Evolutionary conservation across 1,140 invertebrate species (phyloP).

Genomic region (Episyrphus balteatus): DNA sequence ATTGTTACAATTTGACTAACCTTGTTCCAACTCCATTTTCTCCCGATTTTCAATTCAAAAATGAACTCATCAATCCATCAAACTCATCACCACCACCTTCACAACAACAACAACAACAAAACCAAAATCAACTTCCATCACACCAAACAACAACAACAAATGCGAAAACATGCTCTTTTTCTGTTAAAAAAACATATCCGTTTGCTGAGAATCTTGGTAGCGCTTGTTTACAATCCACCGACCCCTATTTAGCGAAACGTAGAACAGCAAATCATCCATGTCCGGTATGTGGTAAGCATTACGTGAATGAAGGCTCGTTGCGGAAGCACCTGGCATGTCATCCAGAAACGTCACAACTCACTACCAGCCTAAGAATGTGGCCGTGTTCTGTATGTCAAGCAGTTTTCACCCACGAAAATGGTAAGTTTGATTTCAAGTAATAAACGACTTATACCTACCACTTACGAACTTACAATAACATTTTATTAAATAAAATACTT

Average conservation of each 20-base stretch:
- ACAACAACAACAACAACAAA: too few species aligned
- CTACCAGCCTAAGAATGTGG: slow-evolving; percentile 81
- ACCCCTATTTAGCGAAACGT: slow-evolving; percentile 77
- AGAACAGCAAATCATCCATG: slow-evolving; percentile 87
- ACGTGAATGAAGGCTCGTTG: slow-evolving; percentile 86
- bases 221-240: slow-evolving; percentile 32
- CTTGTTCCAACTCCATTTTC: background rate
- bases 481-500: background rate
- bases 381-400: slow-evolving; percentile 88
- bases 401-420: slow-evolving; percentile 86
- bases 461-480: background rate
- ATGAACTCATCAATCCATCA: background rate
- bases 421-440: slow-evolving; percentile 41
- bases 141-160: too few species aligned
- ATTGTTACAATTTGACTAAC: background rate
- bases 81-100: background rate
- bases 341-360: slow-evolving; percentile 78
- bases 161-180: too few species aligned
- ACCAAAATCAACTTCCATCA: too few species aligned
- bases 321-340: slow-evolving; percentile 86
- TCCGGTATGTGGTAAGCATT: slow-evolving; percentile 88
- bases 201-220: too few species aligned
- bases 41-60: too few species aligned
- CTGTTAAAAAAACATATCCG: too few species aligned
- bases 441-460: background rate